Evolutionary conservation across 2,113 vertebrate species (phyloP).

Genomic region (Cottus gobio): DNA sequence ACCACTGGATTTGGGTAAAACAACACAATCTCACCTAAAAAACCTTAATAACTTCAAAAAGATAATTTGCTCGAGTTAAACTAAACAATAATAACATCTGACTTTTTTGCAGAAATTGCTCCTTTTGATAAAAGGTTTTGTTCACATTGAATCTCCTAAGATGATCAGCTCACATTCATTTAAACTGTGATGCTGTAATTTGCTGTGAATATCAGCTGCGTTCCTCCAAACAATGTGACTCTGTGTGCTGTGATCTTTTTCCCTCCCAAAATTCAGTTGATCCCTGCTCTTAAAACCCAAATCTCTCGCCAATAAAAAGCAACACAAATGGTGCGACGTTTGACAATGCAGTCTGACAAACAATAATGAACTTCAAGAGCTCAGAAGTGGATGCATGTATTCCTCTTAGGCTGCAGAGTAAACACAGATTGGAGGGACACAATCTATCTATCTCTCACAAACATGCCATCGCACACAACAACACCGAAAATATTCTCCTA

Average conservation of each 20-base stretch:
- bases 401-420: conserved; percentile 48
- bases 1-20: not conserved
- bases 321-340: conserved; percentile 13
- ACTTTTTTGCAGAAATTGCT: conserved; percentile 31
- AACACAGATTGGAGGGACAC: conserved; percentile 43
- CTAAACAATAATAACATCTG: conserved; percentile 43
- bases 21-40: not conserved
- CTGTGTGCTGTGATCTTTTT: conserved; percentile 14
- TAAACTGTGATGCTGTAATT: conserved; percentile 41
- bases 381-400: conserved; percentile 44
- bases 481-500: conserved; percentile 13
- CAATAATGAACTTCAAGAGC: conserved; percentile 29
- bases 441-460: conserved; percentile 37
- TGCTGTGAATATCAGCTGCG: conserved; percentile 39
- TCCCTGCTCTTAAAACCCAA: conserved; percentile 1
- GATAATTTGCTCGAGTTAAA: not conserved
- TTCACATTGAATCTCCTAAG: conserved; percentile 4
- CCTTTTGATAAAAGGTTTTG: conserved; percentile 25
- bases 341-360: conserved; percentile 28
- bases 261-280: not conserved
- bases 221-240: conserved; percentile 32
- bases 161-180: conserved; percentile 23
- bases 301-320: not conserved
- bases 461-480: conserved; percentile 19
- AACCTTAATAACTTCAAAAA: not conserved